These are phyloP conservation scores for Chaunax sp. DNA, from an alignment of 2,797 vertebrate genomes.

Conservation along the genomic window DNA sequence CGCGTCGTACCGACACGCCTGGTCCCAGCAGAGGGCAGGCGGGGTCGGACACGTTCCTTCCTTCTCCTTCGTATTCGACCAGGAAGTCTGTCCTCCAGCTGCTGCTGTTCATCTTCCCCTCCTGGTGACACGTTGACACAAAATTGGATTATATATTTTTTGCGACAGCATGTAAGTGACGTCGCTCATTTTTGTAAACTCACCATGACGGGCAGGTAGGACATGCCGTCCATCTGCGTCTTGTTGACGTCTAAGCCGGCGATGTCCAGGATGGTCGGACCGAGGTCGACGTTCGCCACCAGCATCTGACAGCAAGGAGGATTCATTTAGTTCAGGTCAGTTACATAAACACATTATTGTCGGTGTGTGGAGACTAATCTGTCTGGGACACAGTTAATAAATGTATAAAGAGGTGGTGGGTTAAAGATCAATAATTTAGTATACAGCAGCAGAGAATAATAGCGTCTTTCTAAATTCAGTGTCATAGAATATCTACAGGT, in stretches of 20 bases:
- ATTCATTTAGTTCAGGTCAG: not conserved
- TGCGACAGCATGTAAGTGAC: not conserved
- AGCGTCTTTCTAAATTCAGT: no score
- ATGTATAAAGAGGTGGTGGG: no score
- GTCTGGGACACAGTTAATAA: no score
- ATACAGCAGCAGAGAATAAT: no score
- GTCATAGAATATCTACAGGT: no score
- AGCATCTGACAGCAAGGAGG: constrained; percentile 82
- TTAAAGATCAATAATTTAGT: no score
- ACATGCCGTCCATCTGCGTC: constrained; percentile 96
- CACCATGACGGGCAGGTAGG: constrained; percentile 91
- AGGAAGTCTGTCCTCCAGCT: constrained; percentile 94
- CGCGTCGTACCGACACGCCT: constrained; percentile 86
- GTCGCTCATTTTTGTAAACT: constrained; percentile 30
- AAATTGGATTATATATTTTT: not conserved
- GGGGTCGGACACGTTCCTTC: constrained; percentile 89
- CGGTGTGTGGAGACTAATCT: no score
- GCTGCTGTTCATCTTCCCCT: constrained; percentile 83
- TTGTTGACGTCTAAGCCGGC: constrained; percentile 90
- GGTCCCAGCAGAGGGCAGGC: constrained; percentile 92
- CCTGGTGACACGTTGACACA: constrained; percentile 73
- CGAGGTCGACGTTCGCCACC: constrained; percentile 95
- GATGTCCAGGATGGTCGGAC: constrained; percentile 96
- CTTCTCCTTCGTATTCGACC: constrained; percentile 97
- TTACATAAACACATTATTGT: not conserved